Base-by-base conservation (phyloP, 2,888 invertebrate genomes). In the Parnassius smintheus region DNA sequence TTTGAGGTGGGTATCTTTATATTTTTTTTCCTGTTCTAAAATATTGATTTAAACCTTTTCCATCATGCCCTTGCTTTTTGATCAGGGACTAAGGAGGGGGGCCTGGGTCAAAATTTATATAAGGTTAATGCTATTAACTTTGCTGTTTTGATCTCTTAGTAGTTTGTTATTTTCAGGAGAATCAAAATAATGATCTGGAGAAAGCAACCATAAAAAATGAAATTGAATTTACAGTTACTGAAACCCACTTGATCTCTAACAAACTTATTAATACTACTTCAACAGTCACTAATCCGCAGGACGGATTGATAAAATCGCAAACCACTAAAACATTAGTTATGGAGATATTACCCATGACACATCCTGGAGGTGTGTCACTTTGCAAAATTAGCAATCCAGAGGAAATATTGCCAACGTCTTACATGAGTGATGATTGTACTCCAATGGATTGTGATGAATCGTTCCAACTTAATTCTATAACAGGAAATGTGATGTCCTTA, bases 381-480 rank as follows among this genome's bases (percentile, higher is more conserved):
- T 61, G 68, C 8, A 82, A 80, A 71, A 75, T 83, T 46, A 72
- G 74, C 0, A 84, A 83, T 56, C 85, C 88, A 1, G 89, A 89
- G 71, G 85, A 86, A 74, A 90, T 91, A 22, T 66, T 90, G 49
- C 81, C 89, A 4, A 88, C 83, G 1, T 66, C 67, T 8, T 65
- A 70, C 59, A 67, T 73, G 4, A 68, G 69, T n/a, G 68, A 77
- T 25, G 69, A 72, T 18, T 70, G 76, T 22, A 59, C 66, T 44
- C 60, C 59, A 8, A 69, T 73, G 63, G 74, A 80, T 4, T 81
- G 76, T 45, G 73, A 78, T 56, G 82, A 86, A 8, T 68, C 78
- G 11, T 91, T 88, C 56, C 88, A 87, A 72, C 70, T 91, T 0
- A 91, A 91, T 68, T 91, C 91, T 2, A 91, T 91, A 51, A 91